These are phyloP conservation scores for Pomacea canaliculata DNA, from an alignment of 2,888 invertebrate species.

Conservation along the genomic window DNA sequence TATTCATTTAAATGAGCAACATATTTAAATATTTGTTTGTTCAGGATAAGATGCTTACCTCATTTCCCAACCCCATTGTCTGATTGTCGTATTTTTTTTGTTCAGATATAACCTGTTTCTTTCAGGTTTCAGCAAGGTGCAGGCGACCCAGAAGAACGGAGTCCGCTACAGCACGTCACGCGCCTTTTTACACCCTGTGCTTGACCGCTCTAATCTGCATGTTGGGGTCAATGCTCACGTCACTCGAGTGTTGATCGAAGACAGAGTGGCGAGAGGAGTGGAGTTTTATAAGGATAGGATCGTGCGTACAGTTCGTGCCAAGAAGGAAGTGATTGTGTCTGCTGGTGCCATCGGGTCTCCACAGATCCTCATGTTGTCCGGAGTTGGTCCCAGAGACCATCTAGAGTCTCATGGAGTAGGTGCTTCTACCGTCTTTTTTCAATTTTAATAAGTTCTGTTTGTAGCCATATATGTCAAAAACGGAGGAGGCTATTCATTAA, in stretches of 20 bases:
- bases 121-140: constrained; percentile 25
- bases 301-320: constrained; percentile 19
- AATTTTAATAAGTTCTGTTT: neutral
- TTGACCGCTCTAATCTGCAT: constrained; percentile 28
- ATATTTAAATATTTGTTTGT: too few species aligned
- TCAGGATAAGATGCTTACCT: too few species aligned
- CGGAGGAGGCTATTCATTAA: too few species aligned
- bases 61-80: too few species aligned
- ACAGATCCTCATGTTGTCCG: constrained; percentile 36
- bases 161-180: constrained; percentile 27
- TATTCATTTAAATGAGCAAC: neutral
- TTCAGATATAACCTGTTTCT: too few species aligned
- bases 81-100: too few species aligned
- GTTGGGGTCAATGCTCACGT: constrained; percentile 27
- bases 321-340: constrained; percentile 34
- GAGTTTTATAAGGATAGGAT: constrained; percentile 20
- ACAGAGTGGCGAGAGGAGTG: constrained; percentile 27
- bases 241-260: constrained; percentile 30
- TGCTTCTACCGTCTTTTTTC: neutral
- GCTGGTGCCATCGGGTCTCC: constrained; percentile 34
- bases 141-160: constrained; percentile 20
- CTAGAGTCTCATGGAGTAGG: constrained; percentile 29
- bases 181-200: constrained; percentile 29
- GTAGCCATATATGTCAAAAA: too few species aligned
- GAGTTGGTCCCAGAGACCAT: constrained; percentile 31